Percentiles rank a stretch among this genome's conserved stretches.
Conservation (phyloP, 2,797 vertebrate genomes). For the Dryobates pubescens region DNA sequence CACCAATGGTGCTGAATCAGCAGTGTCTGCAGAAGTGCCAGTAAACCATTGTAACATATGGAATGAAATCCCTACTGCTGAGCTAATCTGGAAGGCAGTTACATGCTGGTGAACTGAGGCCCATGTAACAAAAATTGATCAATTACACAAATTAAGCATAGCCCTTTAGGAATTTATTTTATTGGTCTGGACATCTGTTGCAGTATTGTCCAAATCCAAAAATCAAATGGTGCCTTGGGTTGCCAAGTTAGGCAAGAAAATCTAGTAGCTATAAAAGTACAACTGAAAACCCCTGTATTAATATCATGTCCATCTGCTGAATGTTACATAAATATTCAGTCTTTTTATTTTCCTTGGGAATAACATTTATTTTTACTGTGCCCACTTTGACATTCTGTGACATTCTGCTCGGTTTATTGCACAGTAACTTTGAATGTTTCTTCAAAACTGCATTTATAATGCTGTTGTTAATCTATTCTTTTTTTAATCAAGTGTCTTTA, state of each 20-base stretch:
- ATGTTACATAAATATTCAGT: conserved; percentile 86
- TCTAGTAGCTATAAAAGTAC: conserved; percentile 92
- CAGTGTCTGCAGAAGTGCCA: conserved; percentile 82
- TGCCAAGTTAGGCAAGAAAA: conserved; percentile 94
- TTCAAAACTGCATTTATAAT: conserved; percentile 83
- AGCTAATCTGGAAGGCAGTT: conserved; percentile 95
- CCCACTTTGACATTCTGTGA: conserved; percentile 86
- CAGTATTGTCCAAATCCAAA: conserved; percentile 99
- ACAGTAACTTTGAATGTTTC: conserved; percentile 83
- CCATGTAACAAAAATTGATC: conserved; percentile 94
- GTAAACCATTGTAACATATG: conserved; percentile 94
- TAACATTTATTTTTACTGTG: conserved; percentile 86
- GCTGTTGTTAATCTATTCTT: conserved; percentile 81
- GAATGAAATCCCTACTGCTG: conserved; percentile 91
- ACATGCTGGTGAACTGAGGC: conserved; percentile 92
- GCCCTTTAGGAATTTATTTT: conserved; percentile 99
- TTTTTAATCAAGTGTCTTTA: conserved; percentile 74
- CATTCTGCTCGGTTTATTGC: conserved; percentile 84
- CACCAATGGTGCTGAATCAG: conserved; percentile 86
- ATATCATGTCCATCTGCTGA: conserved; percentile 98
- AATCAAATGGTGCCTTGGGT: conserved; percentile 94
- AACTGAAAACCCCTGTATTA: conserved; percentile 96
- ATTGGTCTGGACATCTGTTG: conserved; percentile 99
- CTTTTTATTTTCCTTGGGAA: conserved; percentile 86
- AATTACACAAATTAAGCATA: conserved; percentile 97